Conservation (phyloP, 2,797 vertebrate species). For the Sitta carolinensis region DNA sequence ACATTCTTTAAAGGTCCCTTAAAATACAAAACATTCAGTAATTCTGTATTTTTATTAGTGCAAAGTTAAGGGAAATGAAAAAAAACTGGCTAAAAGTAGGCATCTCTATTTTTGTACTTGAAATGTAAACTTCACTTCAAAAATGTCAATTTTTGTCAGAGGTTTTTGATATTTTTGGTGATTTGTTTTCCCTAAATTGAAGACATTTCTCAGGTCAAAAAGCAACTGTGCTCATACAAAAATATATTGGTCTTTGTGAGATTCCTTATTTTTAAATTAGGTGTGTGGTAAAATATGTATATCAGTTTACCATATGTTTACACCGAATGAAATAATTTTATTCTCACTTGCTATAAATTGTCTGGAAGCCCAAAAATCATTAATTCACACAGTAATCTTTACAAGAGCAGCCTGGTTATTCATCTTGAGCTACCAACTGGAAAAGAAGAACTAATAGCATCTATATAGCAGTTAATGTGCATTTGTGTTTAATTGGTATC, state of each 20-base stretch:
- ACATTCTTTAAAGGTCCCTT: neutral
- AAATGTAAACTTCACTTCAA: neutral
- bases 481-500: constrained; percentile 53
- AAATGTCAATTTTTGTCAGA: neutral
- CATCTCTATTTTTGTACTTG: neutral
- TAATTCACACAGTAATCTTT: neutral
- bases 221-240: neutral
- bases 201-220: neutral
- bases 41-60: neutral
- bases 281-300: neutral
- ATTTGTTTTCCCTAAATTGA: neutral
- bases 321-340: neutral
- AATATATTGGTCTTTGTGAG: neutral
- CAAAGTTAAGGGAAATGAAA: neutral
- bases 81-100: neutral
- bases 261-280: neutral
- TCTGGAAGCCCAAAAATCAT: constrained; percentile 12
- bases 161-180: accelerated
- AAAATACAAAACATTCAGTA: neutral
- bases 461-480: constrained; percentile 34
- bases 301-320: constrained; percentile 9
- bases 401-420: constrained; percentile 8
- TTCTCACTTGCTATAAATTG: constrained; percentile 11
- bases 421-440: constrained; percentile 36
- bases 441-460: constrained; percentile 44